phyloP scores from a whole-genome alignment of 2,888 invertebrate species.

The Elysia crispata region DNA sequence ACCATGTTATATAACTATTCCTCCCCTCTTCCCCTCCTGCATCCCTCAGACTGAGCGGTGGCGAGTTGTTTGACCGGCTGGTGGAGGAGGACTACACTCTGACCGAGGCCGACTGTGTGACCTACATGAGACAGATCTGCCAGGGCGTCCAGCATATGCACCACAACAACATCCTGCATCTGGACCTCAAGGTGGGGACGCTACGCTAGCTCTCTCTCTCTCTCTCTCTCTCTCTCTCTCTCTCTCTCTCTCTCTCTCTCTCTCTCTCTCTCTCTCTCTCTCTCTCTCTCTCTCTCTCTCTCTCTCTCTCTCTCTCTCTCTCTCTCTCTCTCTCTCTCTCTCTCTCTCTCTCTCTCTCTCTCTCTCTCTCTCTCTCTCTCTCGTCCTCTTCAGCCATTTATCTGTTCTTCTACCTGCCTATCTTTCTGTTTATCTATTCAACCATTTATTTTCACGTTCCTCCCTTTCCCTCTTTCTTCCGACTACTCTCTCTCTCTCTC shows the following conservation, averaged over 20 bases:
- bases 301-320: conserved; percentile 10
- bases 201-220: not conserved
- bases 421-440: too few relatives aligned
- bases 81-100: conserved; percentile 76
- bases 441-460: too few relatives aligned
- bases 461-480: too few relatives aligned
- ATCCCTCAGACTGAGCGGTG: conserved; percentile 76
- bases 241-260: not conserved
- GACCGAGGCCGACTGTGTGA: conserved; percentile 77
- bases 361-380: too few relatives aligned
- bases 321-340: conserved; percentile 18
- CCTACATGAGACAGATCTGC: conserved; percentile 78
- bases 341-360: conserved; percentile 23
- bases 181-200: conserved; percentile 77
- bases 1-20: too few relatives aligned
- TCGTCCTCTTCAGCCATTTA: too few relatives aligned
- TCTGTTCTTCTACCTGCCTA: too few relatives aligned
- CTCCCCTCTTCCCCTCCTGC: not conserved
- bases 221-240: conserved; percentile 2
- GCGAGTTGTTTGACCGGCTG: conserved; percentile 78
- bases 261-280: conserved; percentile 18
- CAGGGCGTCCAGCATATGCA: conserved; percentile 78
- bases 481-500: not conserved
- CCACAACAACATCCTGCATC: conserved; percentile 77
- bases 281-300: not conserved